Base-by-base conservation (phyloP, 2,888 invertebrate genomes). In the Altica lythri region DNA sequence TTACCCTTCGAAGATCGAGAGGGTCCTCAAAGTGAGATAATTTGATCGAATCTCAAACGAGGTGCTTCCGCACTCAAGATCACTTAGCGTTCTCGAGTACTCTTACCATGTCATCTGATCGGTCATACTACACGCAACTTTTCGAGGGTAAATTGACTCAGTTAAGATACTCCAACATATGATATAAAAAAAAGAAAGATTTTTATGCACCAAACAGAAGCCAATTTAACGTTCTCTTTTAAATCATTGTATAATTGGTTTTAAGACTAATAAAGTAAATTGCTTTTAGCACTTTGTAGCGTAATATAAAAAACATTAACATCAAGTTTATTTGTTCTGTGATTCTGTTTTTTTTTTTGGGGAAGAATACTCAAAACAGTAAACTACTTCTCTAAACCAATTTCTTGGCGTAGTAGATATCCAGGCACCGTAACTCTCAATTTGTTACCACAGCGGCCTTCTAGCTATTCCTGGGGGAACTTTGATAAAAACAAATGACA, bases 401-500 rank as follows among this genome's bases (percentile, higher is more conserved):
- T 5, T 3, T 27, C 27, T 8, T 9, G 13, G 30, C 30, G 9
- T 12, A 30, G 12, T 30, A 30, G 30, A 42, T 47, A 47, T 47
- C 37, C 19, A 29, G 6, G 30, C 12, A 19, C 30, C 29, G 17
- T 38, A 38, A 48, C 30, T 46, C 51, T 30, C 51, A 40, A 50
- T 70, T 69, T 64, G 68, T 69, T 69, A 69, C 66, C 66, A 62
- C 57, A 17, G 59, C 67, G 66, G 66, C 67, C 67, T 62, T 57
- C 61, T 57, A 59, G 53, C n/a, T n/a, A 59, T 55, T 66, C 71
- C 69, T 63, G 44, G 52, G 71, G 70, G 72, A 68, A 65, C 65
- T 59, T 71, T 75, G 75, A 75, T 75, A 75, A 75, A 74, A 74
- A 75, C 74, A 74, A 75, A 75, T 74, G 75, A 73, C 74, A 64